Evolutionary conservation across 2,888 invertebrate genomes (phyloP).

Genomic region (Lampropteryx suffumata): DNA sequence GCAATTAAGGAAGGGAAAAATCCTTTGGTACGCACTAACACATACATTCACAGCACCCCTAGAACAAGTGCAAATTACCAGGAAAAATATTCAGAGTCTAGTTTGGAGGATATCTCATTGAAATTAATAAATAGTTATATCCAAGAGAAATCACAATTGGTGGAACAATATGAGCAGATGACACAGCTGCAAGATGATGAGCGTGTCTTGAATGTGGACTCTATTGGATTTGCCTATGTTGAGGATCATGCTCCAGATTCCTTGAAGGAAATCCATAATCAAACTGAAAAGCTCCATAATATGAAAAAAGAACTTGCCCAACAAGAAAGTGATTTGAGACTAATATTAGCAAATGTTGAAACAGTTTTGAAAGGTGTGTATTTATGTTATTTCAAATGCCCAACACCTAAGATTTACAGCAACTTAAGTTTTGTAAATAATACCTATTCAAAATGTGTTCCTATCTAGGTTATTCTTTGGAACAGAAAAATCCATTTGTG

Average conservation of each 20-base stretch:
- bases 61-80: constrained; percentile 82
- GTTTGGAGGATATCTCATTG: constrained; percentile 90
- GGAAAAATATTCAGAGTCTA: constrained; percentile 82
- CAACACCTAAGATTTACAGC: too few relatives aligned
- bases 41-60: constrained; percentile 87
- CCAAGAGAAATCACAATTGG: constrained; percentile 86
- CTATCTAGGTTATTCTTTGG: too few relatives aligned
- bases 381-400: too few relatives aligned
- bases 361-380: constrained; percentile 56
- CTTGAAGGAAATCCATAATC: constrained; percentile 84
- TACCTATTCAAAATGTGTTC: too few relatives aligned
- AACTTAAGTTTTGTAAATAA: too few relatives aligned
- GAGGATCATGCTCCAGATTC: constrained; percentile 85
- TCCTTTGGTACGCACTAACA: constrained; percentile 77
- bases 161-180: constrained; percentile 87
- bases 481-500: too few relatives aligned
- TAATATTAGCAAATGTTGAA: constrained; percentile 65
- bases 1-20: constrained; percentile 56
- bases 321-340: constrained; percentile 85
- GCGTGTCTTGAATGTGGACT: constrained; percentile 79
- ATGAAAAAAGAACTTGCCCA: constrained; percentile 84
- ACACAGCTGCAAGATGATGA: constrained; percentile 83
- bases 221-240: constrained; percentile 84
- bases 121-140: constrained; percentile 87
- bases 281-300: constrained; percentile 84